Conservation (phyloP, 2,113 vertebrate species). For the Eidolon helvum region DNA sequence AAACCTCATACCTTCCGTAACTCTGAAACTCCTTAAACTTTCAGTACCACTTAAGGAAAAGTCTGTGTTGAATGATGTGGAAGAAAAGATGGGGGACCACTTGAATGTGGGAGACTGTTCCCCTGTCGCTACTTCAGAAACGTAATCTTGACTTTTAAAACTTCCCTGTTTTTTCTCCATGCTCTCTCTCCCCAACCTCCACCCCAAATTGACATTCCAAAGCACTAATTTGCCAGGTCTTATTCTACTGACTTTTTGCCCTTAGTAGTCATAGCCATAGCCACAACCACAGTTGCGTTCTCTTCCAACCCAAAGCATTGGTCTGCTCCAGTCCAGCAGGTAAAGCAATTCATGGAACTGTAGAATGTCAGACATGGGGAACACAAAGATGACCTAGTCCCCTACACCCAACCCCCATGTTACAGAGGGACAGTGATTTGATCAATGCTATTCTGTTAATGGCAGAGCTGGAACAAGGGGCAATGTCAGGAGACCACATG, state of each 20-base stretch:
- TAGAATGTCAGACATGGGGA: neutral
- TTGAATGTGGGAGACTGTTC: neutral
- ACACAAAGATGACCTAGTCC: neutral
- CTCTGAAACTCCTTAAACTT: neutral
- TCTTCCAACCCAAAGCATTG: neutral
- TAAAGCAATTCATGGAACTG: neutral
- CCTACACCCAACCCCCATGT: fast-evolving
- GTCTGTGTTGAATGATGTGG: neutral
- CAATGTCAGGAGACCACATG: neutral
- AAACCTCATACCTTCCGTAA: neutral
- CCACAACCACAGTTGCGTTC: neutral
- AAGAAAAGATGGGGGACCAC: neutral
- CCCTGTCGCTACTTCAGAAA: neutral
- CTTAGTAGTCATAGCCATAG: neutral
- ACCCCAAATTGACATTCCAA: neutral
- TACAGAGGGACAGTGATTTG: neutral
- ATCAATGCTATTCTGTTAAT: neutral
- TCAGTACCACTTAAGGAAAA: neutral
- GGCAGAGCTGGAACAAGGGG: neutral
- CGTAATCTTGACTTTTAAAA: neutral
- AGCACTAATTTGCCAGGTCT: neutral
- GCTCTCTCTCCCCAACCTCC: neutral
- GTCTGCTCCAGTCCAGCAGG: neutral
- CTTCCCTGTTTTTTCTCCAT: neutral
- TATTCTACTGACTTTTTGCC: neutral